Evolutionary conservation across 92 coral and sea anemone species (phyloP), one percentile per base, ranked within the genome.

Genomic region (Zoanthus sociatus): DNA sequence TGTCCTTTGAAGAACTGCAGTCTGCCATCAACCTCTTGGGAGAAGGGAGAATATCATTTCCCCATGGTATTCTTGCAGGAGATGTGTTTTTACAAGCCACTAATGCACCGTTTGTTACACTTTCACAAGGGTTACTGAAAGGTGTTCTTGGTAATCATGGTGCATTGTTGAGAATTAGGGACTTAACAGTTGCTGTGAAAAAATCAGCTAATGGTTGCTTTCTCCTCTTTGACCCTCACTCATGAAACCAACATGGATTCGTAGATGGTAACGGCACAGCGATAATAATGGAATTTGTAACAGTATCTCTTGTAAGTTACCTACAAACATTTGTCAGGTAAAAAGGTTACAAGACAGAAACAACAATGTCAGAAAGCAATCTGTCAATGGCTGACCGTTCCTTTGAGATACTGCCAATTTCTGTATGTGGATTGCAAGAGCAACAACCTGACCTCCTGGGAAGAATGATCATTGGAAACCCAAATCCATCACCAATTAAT

Each of bases 331-430:
- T 81, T 63, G 86, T 82, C 32, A 44, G 86, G 71, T 58, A 63
- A 61, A 79, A 61, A 18, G 85, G 74, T 20, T 79, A 14, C 26
- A 71, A 79, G 85, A 61, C 54, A 30, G 85, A 20, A 14, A 79
- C n/a, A 18, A 45, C 16, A 61, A 61, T 30, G 7, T 58, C 54
- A 58, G 73, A 18, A 20, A 71, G 16, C 71, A 79, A 50, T 46
- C 51, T 79, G 9, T 79, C 76, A 44, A 55, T 79, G 75, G 71
- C 73, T 58, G 85, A 79, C 21, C 85, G 85, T 55, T 79, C 85
- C 71, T 79, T 79, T 56, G 85, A 79, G 54, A 12, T 79, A 42
- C 85, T 79, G 69, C 76, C 85, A 18, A 42, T 58, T 78, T 60
- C 30, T 37, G 64, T 78, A 71, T 71, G 63, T 56, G 63, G 12